Percentiles rank a stretch among this genome's conserved stretches.
Conservation (phyloP, 92 coral and sea anemone species). For the Metridium senile region DNA sequence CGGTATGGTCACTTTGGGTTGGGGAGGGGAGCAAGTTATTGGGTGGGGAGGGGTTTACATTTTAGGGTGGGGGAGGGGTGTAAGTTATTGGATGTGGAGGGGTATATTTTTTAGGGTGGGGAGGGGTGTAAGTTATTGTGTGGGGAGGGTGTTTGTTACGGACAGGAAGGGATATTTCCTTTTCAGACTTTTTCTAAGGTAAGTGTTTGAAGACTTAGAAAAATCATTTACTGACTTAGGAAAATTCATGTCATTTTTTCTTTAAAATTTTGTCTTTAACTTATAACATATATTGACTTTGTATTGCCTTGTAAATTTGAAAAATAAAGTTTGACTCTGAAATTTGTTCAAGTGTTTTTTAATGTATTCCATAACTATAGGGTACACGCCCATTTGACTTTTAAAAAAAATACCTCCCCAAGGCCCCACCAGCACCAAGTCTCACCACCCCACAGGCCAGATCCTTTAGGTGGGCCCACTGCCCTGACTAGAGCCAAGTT, state of each 20-base stretch:
- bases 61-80: neutral
- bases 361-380: slow-evolving; percentile 26
- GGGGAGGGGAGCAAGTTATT: too few species aligned
- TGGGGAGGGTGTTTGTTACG: neutral
- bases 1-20: slow-evolving; percentile 11
- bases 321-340: neutral
- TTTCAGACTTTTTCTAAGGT: neutral
- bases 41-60: neutral
- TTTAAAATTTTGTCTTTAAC: neutral
- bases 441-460: slow-evolving; percentile 33
- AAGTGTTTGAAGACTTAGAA: neutral
- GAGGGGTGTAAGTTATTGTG: neutral
- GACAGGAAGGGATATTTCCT: too few species aligned
- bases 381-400: slow-evolving; percentile 23
- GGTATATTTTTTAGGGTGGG: neutral
- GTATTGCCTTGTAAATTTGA: neutral
- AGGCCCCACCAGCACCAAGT: slow-evolving; percentile 33
- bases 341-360: neutral
- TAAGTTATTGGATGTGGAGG: neutral
- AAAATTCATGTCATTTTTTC: neutral
- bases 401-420: slow-evolving; percentile 22
- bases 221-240: neutral
- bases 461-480: slow-evolving; percentile 5
- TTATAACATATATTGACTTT: neutral
- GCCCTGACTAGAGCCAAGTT: slow-evolving; percentile 21